Evolutionary conservation across 2,113 vertebrate genomes (phyloP), one percentile per base, ranked within the genome.

Genomic region (Mungos mungo): DNA sequence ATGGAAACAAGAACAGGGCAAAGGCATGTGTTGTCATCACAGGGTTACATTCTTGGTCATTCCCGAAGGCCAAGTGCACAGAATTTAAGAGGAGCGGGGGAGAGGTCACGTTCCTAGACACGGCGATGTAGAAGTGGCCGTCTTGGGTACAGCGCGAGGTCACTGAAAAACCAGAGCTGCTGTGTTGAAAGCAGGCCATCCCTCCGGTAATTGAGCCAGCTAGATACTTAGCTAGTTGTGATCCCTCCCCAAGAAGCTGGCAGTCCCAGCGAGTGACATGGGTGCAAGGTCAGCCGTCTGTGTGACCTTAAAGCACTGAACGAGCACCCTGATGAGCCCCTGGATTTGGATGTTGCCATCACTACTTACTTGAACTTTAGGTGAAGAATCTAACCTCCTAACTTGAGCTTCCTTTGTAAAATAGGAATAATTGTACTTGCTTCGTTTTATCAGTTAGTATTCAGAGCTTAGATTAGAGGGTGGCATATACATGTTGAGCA

Each of bases 131-230:
- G 92, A 98, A 98, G 45, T 63, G 87, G 6, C 98, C 98, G 41
- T 98, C 98, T 38, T 10, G 69, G 25, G 96, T 97, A 38, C 98
- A 98, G 0, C 45, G 98, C 16, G 98, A 97, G 52, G 98, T 99
- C 90, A 98, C 98, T 99, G 52, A 19, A 97, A 94, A 13, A 68
- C 4, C 72, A 68, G 31, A 93, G 27, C 0, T 27, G 0, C 29
- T 60, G 13, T 65, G 7, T 23, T 68, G 5, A 65, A n/a, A 18
- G 4, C n/a, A 45, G 16, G 19, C 12, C 27, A 65, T 0, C 7
- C 66, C 27, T 72, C 5, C 0, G 0, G 0, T 45, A 45, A 4
- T 0, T 19, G 10, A 31, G 13, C 50, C 54, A 57, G 33, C 21
- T 12, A 19, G 23, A 41, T 1, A 16, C 9, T 33, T 31, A 9